A percentile compares a stretch with the other conserved stretches of the same genome.
Conservation (phyloP, 2,113 vertebrate genomes). For the Lepus europaeus region DNA sequence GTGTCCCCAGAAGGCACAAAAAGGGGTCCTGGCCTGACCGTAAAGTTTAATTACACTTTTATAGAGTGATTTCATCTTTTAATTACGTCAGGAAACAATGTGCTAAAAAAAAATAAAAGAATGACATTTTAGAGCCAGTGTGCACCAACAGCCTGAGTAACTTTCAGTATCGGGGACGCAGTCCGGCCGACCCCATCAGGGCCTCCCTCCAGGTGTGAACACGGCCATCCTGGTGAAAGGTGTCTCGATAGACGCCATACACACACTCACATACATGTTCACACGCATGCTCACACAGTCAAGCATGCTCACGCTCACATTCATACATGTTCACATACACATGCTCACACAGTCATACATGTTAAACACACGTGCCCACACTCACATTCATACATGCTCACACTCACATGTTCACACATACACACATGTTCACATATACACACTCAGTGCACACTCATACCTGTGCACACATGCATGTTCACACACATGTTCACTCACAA, state of each 20-base stretch:
- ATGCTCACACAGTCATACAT: too few species aligned
- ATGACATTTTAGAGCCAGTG: constrained; percentile 3
- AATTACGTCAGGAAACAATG: constrained; percentile 39
- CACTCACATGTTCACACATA: too few species aligned
- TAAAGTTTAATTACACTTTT: constrained; percentile 48
- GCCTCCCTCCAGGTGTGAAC: not conserved
- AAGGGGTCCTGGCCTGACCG: constrained; percentile 24
- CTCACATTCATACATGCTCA: too few species aligned
- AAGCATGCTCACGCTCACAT: too few species aligned
- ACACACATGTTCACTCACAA: too few species aligned
- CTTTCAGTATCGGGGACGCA: not conserved
- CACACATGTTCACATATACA: too few species aligned
- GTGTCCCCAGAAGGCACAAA: not conserved
- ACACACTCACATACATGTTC: too few species aligned
- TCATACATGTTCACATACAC: too few species aligned
- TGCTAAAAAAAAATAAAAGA: not conserved
- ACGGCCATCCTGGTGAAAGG: not conserved
- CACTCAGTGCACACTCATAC: too few species aligned
- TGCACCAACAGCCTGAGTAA: constrained; percentile 5
- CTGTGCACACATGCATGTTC: too few species aligned
- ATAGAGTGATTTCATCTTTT: constrained; percentile 7
- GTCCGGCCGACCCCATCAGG: not conserved
- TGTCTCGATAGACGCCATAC: not conserved
- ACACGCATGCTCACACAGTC: too few species aligned
- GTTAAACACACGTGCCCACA: too few species aligned